phyloP scores from a whole-genome alignment of 1,140 invertebrate genomes.

The Amphibalanus amphitrite region DNA sequence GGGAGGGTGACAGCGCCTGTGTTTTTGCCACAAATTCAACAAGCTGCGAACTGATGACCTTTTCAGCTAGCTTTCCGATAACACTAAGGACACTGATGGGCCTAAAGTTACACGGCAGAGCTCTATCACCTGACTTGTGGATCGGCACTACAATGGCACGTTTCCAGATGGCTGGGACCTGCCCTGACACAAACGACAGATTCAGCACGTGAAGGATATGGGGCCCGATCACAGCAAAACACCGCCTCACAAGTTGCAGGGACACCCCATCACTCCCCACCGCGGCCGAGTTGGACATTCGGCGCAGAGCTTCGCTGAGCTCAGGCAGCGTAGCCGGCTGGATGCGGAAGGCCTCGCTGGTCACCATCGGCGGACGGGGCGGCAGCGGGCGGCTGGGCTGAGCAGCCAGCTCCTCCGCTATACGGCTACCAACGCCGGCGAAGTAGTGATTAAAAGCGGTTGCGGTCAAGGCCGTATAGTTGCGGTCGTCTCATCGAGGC shows the following conservation, averaged over 20 bases:
- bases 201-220: not conserved
- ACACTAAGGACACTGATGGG: no score
- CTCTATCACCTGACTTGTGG: no score
- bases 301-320: not conserved
- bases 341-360: not conserved
- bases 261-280: not conserved
- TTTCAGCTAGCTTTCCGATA: no score
- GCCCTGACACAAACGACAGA: not conserved
- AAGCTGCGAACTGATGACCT: no score
- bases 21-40: no score
- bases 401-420: not conserved
- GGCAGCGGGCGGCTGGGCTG: not conserved
- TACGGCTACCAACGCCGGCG: not conserved
- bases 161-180: no score
- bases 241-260: not conserved
- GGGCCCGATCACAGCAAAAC: not conserved
- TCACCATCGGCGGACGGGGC: no score
- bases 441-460: not conserved
- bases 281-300: not conserved
- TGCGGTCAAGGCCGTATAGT: no score
- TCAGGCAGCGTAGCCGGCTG: not conserved
- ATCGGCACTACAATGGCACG: no score
- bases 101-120: no score
- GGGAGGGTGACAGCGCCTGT: no score
- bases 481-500: not conserved